Percentiles rank a stretch among this genome's conserved stretches.
Evolutionary conservation across 2,888 invertebrate species (phyloP).

Genomic region (Syrista parreyssii): DNA sequence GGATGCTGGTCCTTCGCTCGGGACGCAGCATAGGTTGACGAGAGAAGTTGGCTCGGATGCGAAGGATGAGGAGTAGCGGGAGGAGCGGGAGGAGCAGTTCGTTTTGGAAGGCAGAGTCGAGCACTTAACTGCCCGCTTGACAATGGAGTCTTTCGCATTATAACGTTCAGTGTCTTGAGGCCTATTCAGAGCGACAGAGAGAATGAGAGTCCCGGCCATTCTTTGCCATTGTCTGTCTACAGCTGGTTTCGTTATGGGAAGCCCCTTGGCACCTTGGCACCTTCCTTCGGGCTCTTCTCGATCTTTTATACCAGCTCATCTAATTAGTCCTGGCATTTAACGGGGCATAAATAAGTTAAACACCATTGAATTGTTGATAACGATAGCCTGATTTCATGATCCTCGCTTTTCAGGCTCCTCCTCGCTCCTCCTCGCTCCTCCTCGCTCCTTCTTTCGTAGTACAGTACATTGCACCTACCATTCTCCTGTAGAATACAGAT

Average conservation of each 20-base stretch:
- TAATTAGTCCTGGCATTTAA: conserved; percentile 61
- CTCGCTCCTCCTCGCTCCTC: neutral
- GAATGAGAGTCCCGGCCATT: conserved; percentile 52
- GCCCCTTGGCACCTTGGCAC: conserved; percentile 27
- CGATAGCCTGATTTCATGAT: conserved; percentile 28
- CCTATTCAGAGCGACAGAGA: conserved; percentile 50
- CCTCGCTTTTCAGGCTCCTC: too few relatives aligned
- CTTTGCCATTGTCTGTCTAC: conserved; percentile 60
- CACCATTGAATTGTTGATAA: conserved; percentile 54
- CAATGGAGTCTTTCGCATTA: conserved; percentile 63
- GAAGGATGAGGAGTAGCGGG: conserved; percentile 5
- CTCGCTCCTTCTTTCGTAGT: neutral
- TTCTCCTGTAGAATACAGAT: too few relatives aligned
- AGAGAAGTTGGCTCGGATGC: conserved; percentile 17
- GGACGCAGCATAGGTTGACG: neutral
- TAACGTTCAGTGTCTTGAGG: conserved; percentile 62
- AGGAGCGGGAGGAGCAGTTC: conserved; percentile 48
- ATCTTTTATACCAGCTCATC: conserved; percentile 35
- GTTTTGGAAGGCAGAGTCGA: conserved; percentile 56
- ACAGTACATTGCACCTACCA: neutral
- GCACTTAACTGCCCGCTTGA: conserved; percentile 62
- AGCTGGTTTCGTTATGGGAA: conserved; percentile 51
- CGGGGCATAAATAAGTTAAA: conserved; percentile 57
- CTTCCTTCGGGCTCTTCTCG: too few relatives aligned
- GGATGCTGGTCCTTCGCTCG: too few relatives aligned